Evolutionary conservation across 1,140 invertebrate species (phyloP), one percentile per base, ranked within the genome.

Genomic region (Popillia japonica): DNA sequence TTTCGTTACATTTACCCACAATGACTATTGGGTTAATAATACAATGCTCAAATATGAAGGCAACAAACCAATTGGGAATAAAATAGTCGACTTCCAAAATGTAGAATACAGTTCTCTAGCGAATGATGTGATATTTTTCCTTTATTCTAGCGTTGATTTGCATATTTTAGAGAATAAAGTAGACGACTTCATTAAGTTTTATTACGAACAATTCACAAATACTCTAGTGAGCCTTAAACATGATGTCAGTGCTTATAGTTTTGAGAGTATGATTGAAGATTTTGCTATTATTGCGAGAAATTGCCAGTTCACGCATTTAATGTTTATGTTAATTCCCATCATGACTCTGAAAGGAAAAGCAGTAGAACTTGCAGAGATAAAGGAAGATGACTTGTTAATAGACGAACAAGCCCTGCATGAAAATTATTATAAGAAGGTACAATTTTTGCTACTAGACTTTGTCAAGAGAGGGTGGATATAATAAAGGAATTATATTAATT

Each of bases 11-110:
- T 85, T 89, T 4, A 83, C 87, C 2, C 92, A 92, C 64, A 83
- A 87, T 2, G 91, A 92, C 83, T 87, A 90, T 23, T 92, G 91
- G 91, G 85, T 88, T 6, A 92, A 92, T 80, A 92, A 92, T 78
- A 84, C 90, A 4, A 86, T 92, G 82, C 73, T 88, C 0, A 86
- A 87, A 81, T 88, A 88, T 75, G 82, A 88, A 80, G 80, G 82
- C 9, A 84, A 82, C 0, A 77, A 84, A 34, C 85, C 88, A 0
- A 80, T 85, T 0, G 86, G 88, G 27, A 79, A 90, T 2, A 91
- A 90, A 83, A 87, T 92, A 40, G 85, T 92, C 0, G 92, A 92
- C 80, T 92, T 91, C 78, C 91, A 92, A 85, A 87, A 89, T 22
- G 86, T 87, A 9, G 80, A 87, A 9, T 88, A 89, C 48, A 84